These are phyloP conservation scores for Micromussa lordhowensis DNA, from an alignment of 92 coral and sea anemone genomes.

Conservation along the genomic window DNA sequence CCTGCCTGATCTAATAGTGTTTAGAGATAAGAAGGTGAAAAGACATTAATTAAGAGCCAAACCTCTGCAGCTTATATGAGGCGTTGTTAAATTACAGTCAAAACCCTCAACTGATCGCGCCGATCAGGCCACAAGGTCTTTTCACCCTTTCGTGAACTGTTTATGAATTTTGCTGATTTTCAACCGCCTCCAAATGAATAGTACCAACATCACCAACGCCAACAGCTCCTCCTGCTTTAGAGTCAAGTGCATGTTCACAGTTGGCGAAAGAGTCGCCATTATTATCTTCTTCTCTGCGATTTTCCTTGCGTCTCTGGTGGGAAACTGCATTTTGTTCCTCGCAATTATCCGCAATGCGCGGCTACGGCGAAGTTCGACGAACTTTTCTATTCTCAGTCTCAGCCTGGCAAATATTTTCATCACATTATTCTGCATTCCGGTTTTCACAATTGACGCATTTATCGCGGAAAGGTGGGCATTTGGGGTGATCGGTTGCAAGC, in stretches of 20 bases:
- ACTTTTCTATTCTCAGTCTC: constrained; percentile 76
- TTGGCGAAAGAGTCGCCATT: constrained; percentile 56
- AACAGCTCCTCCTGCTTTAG: constrained; percentile 18
- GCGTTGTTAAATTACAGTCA: not conserved
- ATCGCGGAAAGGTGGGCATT: constrained; percentile 70
- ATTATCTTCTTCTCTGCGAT: constrained; percentile 41
- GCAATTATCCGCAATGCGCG: constrained; percentile 57
- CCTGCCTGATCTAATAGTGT: constrained; percentile 50
- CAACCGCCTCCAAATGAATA: constrained; percentile 9
- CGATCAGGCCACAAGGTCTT: not conserved
- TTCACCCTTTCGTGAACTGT: not conserved
- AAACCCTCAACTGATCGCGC: not conserved
- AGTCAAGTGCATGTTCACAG: constrained; percentile 70
- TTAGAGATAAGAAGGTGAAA: constrained; percentile 53
- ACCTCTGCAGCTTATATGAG: constrained; percentile 5
- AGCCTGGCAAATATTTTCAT: constrained; percentile 78
- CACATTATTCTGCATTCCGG: constrained; percentile 77
- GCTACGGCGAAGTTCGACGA: constrained; percentile 73
- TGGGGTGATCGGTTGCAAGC: constrained; percentile 66
- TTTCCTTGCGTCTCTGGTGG: constrained; percentile 69
- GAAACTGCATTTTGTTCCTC: constrained; percentile 67
- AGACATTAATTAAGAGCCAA: constrained; percentile 45
- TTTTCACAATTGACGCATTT: constrained; percentile 60
- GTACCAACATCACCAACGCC: constrained; percentile 16
- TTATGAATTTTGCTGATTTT: not conserved